Evolutionary conservation across 53 echinoderm and acorn worm species (phyloP).

Genomic region (Apostichopus leukothele): DNA sequence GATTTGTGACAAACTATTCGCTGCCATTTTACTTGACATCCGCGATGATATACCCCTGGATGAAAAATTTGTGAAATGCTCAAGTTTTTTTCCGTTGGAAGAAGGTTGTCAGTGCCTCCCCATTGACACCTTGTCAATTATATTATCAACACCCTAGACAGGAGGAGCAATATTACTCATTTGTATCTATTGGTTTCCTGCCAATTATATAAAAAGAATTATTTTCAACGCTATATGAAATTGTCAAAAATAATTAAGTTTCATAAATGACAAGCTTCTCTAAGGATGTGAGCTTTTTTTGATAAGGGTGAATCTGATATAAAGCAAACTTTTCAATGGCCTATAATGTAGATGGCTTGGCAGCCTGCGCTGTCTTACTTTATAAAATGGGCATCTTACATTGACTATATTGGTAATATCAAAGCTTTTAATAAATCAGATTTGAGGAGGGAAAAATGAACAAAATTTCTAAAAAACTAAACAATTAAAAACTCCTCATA

Average conservation of each 20-base stretch:
- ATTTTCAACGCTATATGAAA: constrained; percentile 10
- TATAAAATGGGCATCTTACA: no score
- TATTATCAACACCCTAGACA: constrained; percentile 5
- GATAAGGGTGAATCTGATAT: neutral
- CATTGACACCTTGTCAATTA: neutral
- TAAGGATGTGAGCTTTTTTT: constrained; percentile 6
- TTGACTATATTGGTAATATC: no score
- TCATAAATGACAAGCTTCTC: neutral
- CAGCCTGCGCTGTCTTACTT: neutral
- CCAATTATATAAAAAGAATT: constrained; percentile 32
- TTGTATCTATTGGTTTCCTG: constrained; percentile 29
- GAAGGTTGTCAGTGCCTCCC: no score
- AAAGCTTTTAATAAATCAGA: no score
- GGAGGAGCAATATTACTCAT: constrained; percentile 13
- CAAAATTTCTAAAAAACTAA: no score
- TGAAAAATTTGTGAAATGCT: no score
- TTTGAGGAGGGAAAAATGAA: no score
- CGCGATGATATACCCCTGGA: no score
- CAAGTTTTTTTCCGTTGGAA: no score
- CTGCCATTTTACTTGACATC: no score
- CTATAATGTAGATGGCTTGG: neutral
- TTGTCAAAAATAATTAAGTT: constrained; percentile 29
- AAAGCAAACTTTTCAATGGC: neutral
- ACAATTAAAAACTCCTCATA: no score
- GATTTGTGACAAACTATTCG: no score